Evolutionary conservation across 2,797 vertebrate species (phyloP), one percentile per base, ranked within the genome.

Genomic region (Gymnoscopelus braueri): DNA sequence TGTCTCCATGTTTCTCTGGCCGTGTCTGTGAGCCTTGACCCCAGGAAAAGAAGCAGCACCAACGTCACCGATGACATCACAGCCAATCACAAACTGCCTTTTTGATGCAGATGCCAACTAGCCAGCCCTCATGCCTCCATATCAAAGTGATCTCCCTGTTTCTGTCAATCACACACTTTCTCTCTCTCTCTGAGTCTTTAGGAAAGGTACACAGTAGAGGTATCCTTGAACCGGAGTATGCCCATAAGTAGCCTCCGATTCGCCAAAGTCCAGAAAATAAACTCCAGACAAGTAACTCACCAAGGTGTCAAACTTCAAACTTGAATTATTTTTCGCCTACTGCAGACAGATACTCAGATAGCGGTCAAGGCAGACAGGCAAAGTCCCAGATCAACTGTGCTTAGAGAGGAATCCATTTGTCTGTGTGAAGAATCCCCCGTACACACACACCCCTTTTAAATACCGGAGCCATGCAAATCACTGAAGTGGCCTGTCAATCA

Each of bases 401-500:
- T 67, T 9, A 0, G 48, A 73, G 78, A 75, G 60, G 77, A 84
- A 80, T 84, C 81, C 82, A 81, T 81, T 79, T 79, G 83, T 84
- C 80, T 84, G 84, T 82, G 82, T 69, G 77, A 71, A 81, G 81
- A 79, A 75, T 84, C 78, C 81, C 78, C 81, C 87, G 80, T 88
- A 90, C 89, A 82, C 14, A n/a, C 88, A 90, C 86, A 84, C 68
- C 84, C 78, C 84, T 88, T 91, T 90, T 92, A 91, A 91, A 82
- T 76, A 75, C 82, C 49, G 19, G 69, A 80, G 84, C 59, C 79
- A 91, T 91, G 91, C 91, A 93, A 93, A 93, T 91, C 79, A 84
- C 71, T 52, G 57, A 73, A 47, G 72, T 44, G 29, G 72, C 69
- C 77, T 69, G 80, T 88, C 90, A 90, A 15, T 89, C 86, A 88